A percentile compares a stretch with the other conserved stretches of the same genome.
These are phyloP conservation scores for Nowickia ferox DNA, from an alignment of 2,888 invertebrate species.

Conservation along the genomic window DNA sequence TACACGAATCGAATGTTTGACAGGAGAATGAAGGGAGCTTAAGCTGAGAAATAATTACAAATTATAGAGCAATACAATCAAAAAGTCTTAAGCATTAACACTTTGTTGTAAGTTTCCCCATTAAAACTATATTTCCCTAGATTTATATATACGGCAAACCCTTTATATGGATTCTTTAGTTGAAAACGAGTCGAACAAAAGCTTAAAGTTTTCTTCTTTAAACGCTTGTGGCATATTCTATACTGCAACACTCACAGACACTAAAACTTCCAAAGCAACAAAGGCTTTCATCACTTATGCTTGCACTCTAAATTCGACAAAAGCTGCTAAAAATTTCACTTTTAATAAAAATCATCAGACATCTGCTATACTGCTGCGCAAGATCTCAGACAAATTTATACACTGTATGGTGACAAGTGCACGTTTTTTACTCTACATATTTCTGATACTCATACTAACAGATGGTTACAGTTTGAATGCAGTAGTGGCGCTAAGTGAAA, in stretches of 20 bases:
- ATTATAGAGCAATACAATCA: not conserved
- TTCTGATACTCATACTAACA: slow-evolving; percentile 54
- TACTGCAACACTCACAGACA: slow-evolving; percentile 29
- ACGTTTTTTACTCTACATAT: slow-evolving; percentile 53
- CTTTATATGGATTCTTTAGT: slow-evolving; percentile 62
- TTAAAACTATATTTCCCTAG: not conserved
- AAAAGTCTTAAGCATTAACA: not conserved
- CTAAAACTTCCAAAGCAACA: slow-evolving; percentile 4
- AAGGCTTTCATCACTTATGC: not conserved
- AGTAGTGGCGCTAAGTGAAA: slow-evolving; percentile 68
- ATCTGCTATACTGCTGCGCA: slow-evolving; percentile 7
- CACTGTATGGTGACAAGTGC: slow-evolving; percentile 32
- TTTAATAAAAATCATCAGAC: slow-evolving; percentile 45
- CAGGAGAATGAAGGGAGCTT: slow-evolving; percentile 40
- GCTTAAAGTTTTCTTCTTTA: slow-evolving; percentile 63
- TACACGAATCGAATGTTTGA: slow-evolving; percentile 28
- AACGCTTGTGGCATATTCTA: slow-evolving; percentile 50
- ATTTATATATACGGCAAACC: slow-evolving; percentile 18
- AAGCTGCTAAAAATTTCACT: slow-evolving; percentile 42
- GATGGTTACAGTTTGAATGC: slow-evolving; percentile 60
- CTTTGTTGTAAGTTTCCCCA: not conserved
- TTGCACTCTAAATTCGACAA: slow-evolving; percentile 1
- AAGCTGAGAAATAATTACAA: slow-evolving; percentile 2
- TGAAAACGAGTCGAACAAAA: slow-evolving; percentile 54
- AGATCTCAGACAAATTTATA: slow-evolving; percentile 47